phyloP scores from a whole-genome alignment of 2,797 vertebrate species.

The Myiotriccus ornatus region DNA sequence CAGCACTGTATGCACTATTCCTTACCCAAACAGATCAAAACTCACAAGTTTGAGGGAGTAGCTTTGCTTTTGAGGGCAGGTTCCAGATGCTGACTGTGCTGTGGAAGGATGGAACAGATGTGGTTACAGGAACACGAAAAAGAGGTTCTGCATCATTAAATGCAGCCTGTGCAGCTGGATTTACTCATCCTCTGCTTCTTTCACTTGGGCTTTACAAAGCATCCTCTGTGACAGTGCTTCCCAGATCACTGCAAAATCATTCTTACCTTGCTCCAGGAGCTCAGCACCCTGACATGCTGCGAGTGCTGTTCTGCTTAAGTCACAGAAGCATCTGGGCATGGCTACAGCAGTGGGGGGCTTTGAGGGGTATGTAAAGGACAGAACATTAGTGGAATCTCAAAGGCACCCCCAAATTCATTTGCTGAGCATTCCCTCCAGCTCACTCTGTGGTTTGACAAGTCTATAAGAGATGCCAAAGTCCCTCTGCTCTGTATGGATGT shows the following conservation, averaged over 20 bases:
- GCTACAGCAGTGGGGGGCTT: not conserved
- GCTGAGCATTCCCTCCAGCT: not conserved
- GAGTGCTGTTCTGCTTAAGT: not conserved
- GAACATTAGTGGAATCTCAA: not conserved
- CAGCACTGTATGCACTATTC: not conserved
- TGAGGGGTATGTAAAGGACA: not conserved
- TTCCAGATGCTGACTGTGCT: constrained; percentile 53
- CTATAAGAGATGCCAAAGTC: not conserved
- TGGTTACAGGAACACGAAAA: not conserved
- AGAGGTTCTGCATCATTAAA: not conserved
- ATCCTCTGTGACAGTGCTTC: not conserved
- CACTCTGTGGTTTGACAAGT: not conserved
- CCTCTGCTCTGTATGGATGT: not conserved
- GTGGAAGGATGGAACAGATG: constrained; percentile 53
- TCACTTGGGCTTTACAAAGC: not conserved
- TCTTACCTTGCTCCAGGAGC: constrained; percentile 14
- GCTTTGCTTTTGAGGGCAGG: constrained; percentile 68
- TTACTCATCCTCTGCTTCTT: not conserved
- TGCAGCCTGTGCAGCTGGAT: not conserved
- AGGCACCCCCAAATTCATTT: not conserved
- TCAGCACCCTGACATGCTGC: not conserved
- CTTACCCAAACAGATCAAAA: constrained; percentile 30
- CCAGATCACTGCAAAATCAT: not conserved
- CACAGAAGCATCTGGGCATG: not conserved
- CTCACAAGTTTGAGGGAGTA: constrained; percentile 86